phyloP scores from a whole-genome alignment of 2,797 vertebrate genomes.

The Falco columbarius region DNA sequence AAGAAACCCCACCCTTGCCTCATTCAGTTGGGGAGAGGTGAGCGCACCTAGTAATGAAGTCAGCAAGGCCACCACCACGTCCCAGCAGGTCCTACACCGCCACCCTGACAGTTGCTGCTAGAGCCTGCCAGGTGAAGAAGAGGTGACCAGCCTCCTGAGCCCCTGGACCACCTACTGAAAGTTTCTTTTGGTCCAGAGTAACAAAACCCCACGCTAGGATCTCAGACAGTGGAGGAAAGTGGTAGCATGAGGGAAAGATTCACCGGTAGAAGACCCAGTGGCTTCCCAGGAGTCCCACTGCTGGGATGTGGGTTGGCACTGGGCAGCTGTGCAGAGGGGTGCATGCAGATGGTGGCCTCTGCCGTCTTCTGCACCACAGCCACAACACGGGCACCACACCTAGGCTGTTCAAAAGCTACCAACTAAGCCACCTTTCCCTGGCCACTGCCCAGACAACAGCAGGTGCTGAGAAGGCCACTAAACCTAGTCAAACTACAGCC shows the following conservation, averaged over 20 bases:
- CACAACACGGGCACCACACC: background rate
- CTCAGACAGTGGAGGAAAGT: background rate
- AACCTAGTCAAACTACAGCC: background rate
- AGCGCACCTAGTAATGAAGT: background rate
- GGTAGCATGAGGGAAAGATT: background rate
- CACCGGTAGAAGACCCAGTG: background rate
- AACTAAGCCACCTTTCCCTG: background rate
- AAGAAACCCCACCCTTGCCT: background rate
- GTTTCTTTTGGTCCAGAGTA: background rate
- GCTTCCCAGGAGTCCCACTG: background rate
- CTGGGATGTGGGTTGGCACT: background rate
- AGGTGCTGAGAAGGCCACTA: background rate
- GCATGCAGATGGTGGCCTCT: background rate
- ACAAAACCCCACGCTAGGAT: background rate
- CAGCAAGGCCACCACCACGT: background rate
- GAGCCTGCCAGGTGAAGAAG: background rate
- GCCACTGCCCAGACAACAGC: background rate
- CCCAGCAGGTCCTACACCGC: background rate
- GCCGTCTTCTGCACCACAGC: background rate
- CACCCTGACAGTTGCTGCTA: background rate
- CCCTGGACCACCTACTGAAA: background rate
- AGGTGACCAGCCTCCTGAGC: background rate
- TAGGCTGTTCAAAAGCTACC: background rate
- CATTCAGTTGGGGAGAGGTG: fast-evolving
- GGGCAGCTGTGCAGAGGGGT: background rate